Conservation (phyloP, 2,888 invertebrate genomes). For the Mimachlamys varia region DNA sequence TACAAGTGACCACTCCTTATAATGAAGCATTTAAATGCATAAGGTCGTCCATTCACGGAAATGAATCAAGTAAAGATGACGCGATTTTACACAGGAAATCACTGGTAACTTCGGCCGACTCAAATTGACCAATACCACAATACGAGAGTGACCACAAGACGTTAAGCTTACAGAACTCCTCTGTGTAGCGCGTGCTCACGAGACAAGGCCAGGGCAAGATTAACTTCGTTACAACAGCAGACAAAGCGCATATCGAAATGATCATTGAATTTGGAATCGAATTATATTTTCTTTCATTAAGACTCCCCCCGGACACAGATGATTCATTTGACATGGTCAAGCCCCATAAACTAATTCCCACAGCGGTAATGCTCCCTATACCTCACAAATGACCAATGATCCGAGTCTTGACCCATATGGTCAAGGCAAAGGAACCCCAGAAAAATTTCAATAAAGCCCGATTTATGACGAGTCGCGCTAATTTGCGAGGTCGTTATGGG, state of each 20-base stretch:
- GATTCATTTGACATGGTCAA: neutral
- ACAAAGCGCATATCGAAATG: slow-evolving; percentile 3
- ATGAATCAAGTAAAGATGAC: no score
- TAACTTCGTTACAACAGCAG: neutral
- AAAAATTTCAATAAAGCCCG: neutral
- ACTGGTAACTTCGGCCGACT: neutral
- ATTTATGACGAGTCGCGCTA: neutral
- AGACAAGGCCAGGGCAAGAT: neutral
- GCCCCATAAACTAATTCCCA: neutral
- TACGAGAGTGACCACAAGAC: neutral
- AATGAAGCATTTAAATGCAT: no score
- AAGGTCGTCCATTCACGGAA: no score
- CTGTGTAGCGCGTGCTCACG: neutral
- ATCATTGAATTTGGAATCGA: neutral
- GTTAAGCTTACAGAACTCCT: neutral
- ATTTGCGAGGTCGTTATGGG: neutral
- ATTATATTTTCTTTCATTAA: slow-evolving; percentile 1
- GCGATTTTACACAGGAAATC: neutral
- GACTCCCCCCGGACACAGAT: neutral
- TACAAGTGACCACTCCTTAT: no score
- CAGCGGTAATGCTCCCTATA: neutral
- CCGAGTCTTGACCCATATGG: neutral
- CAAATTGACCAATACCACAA: no score
- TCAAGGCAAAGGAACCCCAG: neutral
- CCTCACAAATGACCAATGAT: neutral